These are phyloP conservation scores for Centropristis striata DNA, from an alignment of 2,113 vertebrate genomes.

Conservation along the genomic window DNA sequence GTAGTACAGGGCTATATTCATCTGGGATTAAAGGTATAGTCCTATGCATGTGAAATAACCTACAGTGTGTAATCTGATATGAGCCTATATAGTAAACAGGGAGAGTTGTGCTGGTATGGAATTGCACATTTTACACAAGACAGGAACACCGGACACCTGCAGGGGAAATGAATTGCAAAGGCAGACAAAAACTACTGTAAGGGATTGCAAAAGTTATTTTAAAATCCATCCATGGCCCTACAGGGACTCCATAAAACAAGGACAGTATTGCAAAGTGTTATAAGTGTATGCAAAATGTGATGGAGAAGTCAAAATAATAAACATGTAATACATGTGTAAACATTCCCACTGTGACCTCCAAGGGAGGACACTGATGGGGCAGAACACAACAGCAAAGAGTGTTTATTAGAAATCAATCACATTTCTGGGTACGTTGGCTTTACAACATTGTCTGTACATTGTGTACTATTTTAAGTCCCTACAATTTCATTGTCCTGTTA, in stretches of 20 bases:
- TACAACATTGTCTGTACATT: background rate
- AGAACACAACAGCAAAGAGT: background rate
- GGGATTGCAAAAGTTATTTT: background rate
- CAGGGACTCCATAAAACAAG: slow-evolving; percentile 1
- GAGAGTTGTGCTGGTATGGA: background rate
- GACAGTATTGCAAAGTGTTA: background rate
- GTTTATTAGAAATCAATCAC: background rate
- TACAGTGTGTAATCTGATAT: background rate
- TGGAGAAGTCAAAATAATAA: background rate
- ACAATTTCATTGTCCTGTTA: background rate
- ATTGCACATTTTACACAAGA: background rate
- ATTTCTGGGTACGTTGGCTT: background rate
- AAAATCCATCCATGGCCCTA: background rate
- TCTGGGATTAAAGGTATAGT: background rate
- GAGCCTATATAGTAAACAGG: background rate
- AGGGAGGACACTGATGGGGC: background rate
- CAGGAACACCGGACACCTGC: background rate
- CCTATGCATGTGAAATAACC: background rate
- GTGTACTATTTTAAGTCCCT: background rate
- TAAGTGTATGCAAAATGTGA: background rate
- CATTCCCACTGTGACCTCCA: background rate
- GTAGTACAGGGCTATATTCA: no score
- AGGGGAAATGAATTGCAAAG: background rate
- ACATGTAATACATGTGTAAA: background rate
- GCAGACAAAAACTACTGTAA: background rate